phyloP scores from a whole-genome alignment of 2,113 vertebrate species.

The human region DNA sequence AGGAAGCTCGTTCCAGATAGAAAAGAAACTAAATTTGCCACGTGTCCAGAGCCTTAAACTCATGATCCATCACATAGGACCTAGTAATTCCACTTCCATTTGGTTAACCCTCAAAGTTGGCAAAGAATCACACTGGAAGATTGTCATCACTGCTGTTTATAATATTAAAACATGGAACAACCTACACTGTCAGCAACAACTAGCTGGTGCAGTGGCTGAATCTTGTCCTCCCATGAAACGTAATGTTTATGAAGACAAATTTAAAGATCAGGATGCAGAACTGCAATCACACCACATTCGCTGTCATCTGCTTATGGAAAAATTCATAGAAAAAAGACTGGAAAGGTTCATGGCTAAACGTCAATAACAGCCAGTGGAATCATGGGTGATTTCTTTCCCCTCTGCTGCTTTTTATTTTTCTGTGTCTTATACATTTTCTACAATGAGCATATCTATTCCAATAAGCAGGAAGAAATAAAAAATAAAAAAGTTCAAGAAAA shows the following conservation, averaged over 20 bases:
- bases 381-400: background rate
- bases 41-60: background rate
- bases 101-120: background rate
- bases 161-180: background rate
- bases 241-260: background rate
- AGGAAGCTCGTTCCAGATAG: background rate
- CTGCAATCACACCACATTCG: rapidly evolving
- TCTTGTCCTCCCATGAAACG: background rate
- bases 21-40: background rate
- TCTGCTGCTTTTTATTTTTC: background rate
- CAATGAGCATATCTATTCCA: background rate
- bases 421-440: background rate
- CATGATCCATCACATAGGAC: background rate
- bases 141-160: too few species aligned
- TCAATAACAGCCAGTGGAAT: background rate
- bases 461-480: background rate
- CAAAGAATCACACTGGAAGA: background rate
- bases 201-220: background rate
- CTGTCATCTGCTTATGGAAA: background rate
- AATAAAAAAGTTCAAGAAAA: background rate
- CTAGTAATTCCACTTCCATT: background rate
- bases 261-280: background rate
- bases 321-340: background rate
- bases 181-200: background rate
- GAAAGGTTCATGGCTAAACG: background rate